Conservation (phyloP, 2,888 invertebrate species). For the Idaea straminata region DNA sequence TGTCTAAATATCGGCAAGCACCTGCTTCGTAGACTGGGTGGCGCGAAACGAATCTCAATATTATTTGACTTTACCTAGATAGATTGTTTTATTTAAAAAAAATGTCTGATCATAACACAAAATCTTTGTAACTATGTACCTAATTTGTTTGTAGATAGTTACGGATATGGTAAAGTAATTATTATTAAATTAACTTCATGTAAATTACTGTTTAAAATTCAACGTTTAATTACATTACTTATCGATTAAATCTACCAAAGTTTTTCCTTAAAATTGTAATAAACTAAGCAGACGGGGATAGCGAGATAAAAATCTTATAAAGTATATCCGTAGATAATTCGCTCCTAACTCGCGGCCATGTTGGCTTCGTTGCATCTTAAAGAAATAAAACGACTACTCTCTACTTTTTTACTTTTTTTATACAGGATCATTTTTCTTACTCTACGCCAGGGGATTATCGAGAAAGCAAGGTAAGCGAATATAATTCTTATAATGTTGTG, state of each 20-base stretch:
- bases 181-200: constrained; percentile 7
- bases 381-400: constrained; percentile 75
- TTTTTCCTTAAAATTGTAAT: constrained; percentile 4
- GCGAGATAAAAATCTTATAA: constrained; percentile 54
- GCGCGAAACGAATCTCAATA: constrained; percentile 61
- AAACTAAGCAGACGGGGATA: constrained; percentile 22
- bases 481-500: constrained; percentile 33
- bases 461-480: constrained; percentile 35
- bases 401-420: constrained; percentile 70
- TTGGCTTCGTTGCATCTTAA: constrained; percentile 64
- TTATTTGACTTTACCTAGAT: neutral
- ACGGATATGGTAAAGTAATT: constrained; percentile 10
- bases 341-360: constrained; percentile 71
- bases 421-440: constrained; percentile 80
- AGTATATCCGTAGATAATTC: constrained; percentile 67
- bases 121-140: neutral
- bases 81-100: neutral
- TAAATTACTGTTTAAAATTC: constrained; percentile 6
- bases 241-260: constrained; percentile 34
- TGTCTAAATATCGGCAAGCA: constrained; percentile 76
- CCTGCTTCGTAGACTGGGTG: constrained; percentile 69
- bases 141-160: neutral
- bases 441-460: constrained; percentile 62
- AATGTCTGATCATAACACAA: neutral
- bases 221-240: neutral